A percentile compares a stretch with the other conserved stretches of the same genome.
Conservation (phyloP, 2,888 invertebrate species). For the Callinectes sapidus region DNA sequence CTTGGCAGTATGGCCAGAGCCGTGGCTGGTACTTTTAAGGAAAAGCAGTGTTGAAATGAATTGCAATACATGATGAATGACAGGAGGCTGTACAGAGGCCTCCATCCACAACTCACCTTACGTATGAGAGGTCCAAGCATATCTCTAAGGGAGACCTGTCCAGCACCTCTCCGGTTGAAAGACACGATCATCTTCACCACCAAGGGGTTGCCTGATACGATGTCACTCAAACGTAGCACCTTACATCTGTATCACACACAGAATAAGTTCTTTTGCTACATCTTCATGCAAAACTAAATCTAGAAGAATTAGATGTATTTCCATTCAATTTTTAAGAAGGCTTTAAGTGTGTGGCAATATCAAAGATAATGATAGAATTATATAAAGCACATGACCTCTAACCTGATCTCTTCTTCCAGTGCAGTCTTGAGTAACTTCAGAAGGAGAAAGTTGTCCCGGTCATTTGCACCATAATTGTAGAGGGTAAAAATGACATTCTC, state of each 20-base stretch:
- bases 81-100: background rate
- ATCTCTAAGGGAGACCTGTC: slow-evolving; percentile 82
- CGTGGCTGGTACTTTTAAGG: background rate
- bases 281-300: background rate
- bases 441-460: slow-evolving; percentile 85
- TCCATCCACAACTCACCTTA: slow-evolving; percentile 75
- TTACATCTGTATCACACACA: slow-evolving; percentile 79
- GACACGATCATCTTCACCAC: slow-evolving; percentile 86
- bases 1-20: too few species aligned
- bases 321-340: background rate
- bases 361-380: background rate
- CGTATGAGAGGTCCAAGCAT: slow-evolving; percentile 84
- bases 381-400: slow-evolving; percentile 1
- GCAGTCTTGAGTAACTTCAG: slow-evolving; percentile 84
- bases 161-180: slow-evolving; percentile 83
- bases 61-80: too few species aligned
- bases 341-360: background rate
- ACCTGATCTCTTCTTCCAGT: slow-evolving; percentile 84
- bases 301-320: background rate
- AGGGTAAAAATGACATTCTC: slow-evolving; percentile 85
- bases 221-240: slow-evolving; percentile 80
- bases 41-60: background rate
- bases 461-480: slow-evolving; percentile 86
- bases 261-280: background rate
- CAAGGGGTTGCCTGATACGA: slow-evolving; percentile 84